These are phyloP conservation scores for Psilopsiagon aymara DNA, from an alignment of 2,113 vertebrate genomes.

Conservation along the genomic window DNA sequence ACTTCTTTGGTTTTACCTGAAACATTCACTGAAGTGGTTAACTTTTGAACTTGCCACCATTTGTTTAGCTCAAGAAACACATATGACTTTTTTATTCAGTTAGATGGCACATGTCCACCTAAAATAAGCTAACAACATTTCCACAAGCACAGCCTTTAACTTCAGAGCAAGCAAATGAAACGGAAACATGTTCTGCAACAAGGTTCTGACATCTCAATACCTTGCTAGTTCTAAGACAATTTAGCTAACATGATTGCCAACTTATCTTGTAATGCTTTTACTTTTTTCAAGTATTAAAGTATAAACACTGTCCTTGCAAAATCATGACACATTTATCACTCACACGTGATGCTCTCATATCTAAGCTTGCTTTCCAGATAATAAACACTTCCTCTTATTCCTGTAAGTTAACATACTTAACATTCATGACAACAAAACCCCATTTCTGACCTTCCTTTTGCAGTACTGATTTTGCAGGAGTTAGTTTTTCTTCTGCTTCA, in stretches of 20 bases:
- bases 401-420: neutral
- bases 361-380: neutral
- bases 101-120: neutral
- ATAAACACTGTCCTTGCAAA: neutral
- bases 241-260: neutral
- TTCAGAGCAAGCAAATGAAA: neutral
- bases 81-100: neutral
- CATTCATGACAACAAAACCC: neutral
- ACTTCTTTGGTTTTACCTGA: slow-evolving; percentile 55
- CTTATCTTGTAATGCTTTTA: neutral
- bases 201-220: neutral
- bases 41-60: neutral
- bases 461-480: slow-evolving; percentile 30
- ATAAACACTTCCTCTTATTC: neutral
- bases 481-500: slow-evolving; percentile 75
- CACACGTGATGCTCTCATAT: neutral
- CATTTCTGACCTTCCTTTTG: slow-evolving; percentile 68
- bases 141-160: neutral
- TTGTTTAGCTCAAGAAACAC: neutral
- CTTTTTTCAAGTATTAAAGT: neutral
- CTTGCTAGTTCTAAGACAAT: neutral
- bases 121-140: neutral
- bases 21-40: neutral
- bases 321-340: neutral
- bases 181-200: neutral